phyloP scores from a whole-genome alignment of 2,797 vertebrate genomes.

The Anomalospiza imberbis region DNA sequence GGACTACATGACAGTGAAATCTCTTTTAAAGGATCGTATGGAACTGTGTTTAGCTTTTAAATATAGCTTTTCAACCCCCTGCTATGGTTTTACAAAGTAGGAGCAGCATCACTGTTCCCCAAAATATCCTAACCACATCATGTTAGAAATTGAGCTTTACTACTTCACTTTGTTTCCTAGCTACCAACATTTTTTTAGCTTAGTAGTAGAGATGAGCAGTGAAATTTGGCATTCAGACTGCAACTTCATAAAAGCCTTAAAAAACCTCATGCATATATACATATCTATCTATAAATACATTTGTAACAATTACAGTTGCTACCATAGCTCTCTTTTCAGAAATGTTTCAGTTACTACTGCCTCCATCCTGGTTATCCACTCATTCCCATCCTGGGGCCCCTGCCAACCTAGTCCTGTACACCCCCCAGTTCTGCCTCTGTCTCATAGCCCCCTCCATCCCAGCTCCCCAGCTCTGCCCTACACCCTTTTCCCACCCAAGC shows the following conservation, averaged over 20 bases:
- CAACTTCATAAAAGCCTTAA: not conserved
- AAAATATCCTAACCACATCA: constrained; percentile 37
- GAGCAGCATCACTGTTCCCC: constrained; percentile 3
- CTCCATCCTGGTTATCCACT: not conserved
- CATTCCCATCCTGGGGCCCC: not conserved
- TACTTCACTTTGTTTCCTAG: constrained; percentile 59
- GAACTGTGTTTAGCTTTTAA: constrained; percentile 29
- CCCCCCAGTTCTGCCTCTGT: not conserved
- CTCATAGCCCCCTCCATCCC: not conserved
- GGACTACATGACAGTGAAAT: not conserved
- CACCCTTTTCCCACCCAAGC: not conserved
- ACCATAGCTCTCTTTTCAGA: not conserved
- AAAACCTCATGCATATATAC: not conserved
- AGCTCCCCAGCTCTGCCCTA: not conserved
- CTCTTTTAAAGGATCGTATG: not conserved
- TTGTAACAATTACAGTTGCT: not conserved
- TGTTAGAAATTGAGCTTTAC: constrained; percentile 29
- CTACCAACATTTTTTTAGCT: constrained; percentile 8
- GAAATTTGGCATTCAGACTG: constrained; percentile 28
- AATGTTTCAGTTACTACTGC: not conserved
- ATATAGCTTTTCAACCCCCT: not conserved
- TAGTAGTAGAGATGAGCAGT: constrained; percentile 31
- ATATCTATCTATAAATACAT: not conserved
- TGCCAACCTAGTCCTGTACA: not conserved
- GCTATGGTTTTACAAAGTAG: constrained; percentile 11